phyloP scores from a whole-genome alignment of 1,140 invertebrate genomes.

The Protaetia brevitarsis region DNA sequence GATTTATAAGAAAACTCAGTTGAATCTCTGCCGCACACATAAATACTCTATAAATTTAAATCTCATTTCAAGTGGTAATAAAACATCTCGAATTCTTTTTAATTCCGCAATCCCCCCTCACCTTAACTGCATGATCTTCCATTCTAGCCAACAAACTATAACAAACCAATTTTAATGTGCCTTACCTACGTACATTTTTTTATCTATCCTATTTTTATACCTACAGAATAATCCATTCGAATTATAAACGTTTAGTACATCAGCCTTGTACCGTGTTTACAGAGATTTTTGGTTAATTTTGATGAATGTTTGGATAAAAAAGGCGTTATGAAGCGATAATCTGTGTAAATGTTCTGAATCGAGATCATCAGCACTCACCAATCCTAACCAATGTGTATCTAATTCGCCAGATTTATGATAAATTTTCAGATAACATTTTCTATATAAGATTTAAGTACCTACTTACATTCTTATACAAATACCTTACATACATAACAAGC shows the following conservation, averaged over 20 bases:
- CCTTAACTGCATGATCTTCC: no score
- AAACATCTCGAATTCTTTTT: no score
- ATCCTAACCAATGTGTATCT: background rate
- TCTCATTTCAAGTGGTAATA: no score
- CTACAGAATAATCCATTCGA: slow-evolving; percentile 6
- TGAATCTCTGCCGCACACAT: no score
- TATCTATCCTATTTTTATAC: background rate
- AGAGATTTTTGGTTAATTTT: slow-evolving; percentile 4
- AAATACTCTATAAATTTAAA: no score
- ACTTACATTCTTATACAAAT: no score
- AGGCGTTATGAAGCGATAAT: background rate
- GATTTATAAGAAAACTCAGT: no score
- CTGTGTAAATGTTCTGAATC: background rate
- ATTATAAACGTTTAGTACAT: background rate
- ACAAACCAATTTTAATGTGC: background rate
- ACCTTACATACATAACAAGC: no score
- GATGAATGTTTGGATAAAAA: background rate
- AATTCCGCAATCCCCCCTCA: no score
- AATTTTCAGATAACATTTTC: no score
- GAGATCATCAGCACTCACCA: background rate
- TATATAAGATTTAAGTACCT: no score
- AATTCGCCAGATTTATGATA: background rate
- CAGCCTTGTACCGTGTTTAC: background rate
- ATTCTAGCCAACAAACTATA: no score
- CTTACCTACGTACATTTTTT: background rate